Conservation (phyloP, 2,888 invertebrate genomes). For the Drosophila borealis region DNA sequence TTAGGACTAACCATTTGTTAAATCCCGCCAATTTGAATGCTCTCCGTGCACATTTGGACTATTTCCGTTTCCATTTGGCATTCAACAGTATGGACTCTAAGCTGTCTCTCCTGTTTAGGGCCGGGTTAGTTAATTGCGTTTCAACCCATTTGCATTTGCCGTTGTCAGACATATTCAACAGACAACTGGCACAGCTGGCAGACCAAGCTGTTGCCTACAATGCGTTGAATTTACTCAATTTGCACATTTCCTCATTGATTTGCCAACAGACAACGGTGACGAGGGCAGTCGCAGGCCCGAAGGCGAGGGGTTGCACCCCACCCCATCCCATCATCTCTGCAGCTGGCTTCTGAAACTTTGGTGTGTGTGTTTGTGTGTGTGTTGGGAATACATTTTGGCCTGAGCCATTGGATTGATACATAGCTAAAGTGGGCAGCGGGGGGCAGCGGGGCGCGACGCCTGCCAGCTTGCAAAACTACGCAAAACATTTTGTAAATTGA, state of each 20-base stretch:
- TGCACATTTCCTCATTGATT: slow-evolving; percentile 75
- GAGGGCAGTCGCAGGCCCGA: slow-evolving; percentile 7
- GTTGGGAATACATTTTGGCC: slow-evolving; percentile 6
- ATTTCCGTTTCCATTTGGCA: slow-evolving; percentile 40
- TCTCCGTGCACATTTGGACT: slow-evolving; percentile 9
- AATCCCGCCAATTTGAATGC: slow-evolving; percentile 21
- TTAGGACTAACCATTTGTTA: slow-evolving; percentile 16
- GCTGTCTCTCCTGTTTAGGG: slow-evolving; percentile 16
- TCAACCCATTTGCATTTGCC: slow-evolving; percentile 54
- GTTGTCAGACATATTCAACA: slow-evolving; percentile 34
- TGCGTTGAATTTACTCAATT: slow-evolving; percentile 68
- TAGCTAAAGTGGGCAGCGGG: slow-evolving; percentile 8
- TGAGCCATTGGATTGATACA: slow-evolving; percentile 42
- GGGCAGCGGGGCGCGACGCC: background rate
- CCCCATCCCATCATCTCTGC: too few relatives aligned
- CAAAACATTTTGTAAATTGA: slow-evolving; percentile 78
- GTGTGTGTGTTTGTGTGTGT: background rate
- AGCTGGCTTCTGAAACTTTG: too few relatives aligned
- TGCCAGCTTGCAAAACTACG: slow-evolving; percentile 63
- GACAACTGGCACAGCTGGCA: slow-evolving; percentile 28
- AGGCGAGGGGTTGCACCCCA: slow-evolving; percentile 19
- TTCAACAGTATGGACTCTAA: slow-evolving; percentile 7
- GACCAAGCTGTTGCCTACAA: slow-evolving; percentile 48
- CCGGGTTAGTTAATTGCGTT: slow-evolving; percentile 55
- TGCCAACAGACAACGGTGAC: slow-evolving; percentile 60